Evolutionary conservation across 2,113 vertebrate species (phyloP).

Genomic region (Turnix velox): DNA sequence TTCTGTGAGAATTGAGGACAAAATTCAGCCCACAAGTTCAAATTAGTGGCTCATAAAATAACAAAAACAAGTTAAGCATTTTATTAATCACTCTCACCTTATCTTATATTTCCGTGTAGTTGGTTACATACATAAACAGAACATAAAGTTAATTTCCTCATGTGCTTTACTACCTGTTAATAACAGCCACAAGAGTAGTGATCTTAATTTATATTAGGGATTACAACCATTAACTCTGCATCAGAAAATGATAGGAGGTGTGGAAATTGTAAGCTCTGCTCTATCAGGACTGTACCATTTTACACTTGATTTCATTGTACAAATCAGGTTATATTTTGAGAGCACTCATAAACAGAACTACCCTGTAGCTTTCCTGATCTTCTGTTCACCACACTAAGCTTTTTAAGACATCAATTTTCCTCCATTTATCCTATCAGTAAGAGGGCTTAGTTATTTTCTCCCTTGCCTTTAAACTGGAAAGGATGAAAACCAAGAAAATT

Average conservation of each 20-base stretch:
- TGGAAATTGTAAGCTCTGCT: not conserved
- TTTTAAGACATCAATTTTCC: not conserved
- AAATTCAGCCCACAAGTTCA: not conserved
- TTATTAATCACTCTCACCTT: conserved; percentile 34
- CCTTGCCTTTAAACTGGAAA: not conserved
- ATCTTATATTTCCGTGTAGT: conserved; percentile 31
- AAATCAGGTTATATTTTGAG: not conserved
- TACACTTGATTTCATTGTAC: not conserved
- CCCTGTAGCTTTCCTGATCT: not conserved
- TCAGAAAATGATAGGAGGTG: not conserved
- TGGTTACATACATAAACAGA: conserved; percentile 32
- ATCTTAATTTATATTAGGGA: conserved; percentile 20
- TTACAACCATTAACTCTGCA: not conserved
- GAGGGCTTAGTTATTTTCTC: not conserved
- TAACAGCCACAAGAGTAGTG: not conserved
- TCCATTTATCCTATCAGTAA: not conserved
- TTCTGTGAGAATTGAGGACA: not conserved
- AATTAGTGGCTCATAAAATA: conserved; percentile 22
- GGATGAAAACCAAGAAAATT: not conserved
- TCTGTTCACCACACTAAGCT: not conserved
- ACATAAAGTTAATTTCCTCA: conserved; percentile 29
- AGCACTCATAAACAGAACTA: not conserved
- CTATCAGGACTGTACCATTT: not conserved
- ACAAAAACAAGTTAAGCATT: conserved; percentile 12
- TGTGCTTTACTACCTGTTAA: conserved; percentile 13